Evolutionary conservation across 1,140 invertebrate species (phyloP).

Genomic region (Cyclina sinensis): DNA sequence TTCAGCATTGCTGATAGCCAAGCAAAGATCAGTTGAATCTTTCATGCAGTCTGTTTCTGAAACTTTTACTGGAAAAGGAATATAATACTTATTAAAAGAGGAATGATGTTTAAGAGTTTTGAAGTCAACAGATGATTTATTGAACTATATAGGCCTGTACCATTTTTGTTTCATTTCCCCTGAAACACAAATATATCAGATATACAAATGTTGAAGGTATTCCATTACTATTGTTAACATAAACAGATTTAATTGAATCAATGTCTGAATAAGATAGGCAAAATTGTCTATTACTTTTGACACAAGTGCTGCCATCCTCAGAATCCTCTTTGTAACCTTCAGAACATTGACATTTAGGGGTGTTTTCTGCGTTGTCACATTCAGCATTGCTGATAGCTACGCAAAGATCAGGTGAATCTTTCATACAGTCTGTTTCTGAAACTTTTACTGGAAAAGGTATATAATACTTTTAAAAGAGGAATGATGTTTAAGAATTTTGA

Average conservation of each 20-base stretch:
- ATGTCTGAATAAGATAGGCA: no score
- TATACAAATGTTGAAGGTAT: no score
- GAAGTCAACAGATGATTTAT: no score
- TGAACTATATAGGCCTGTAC: no score
- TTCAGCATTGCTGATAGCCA: background rate
- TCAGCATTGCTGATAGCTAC: background rate
- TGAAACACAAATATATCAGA: no score
- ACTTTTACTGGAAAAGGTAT: background rate
- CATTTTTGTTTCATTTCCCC: no score
- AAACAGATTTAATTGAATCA: no score
- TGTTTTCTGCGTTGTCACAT: background rate
- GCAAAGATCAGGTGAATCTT: background rate
- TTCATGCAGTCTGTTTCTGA: background rate
- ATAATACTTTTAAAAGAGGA: no score
- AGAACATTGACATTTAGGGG: background rate
- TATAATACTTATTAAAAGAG: no score
- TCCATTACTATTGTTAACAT: no score
- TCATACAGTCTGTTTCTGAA: background rate
- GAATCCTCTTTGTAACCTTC: background rate
- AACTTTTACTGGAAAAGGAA: background rate
- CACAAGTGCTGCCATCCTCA: background rate
- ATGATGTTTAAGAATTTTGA: no score
- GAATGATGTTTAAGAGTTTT: no score
- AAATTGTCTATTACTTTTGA: background rate
- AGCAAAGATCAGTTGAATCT: background rate